A percentile compares a stretch with the other conserved stretches of the same genome.
These are phyloP conservation scores for Acanthopleura granulata DNA, from an alignment of 2,888 invertebrate genomes.

Conservation along the genomic window DNA sequence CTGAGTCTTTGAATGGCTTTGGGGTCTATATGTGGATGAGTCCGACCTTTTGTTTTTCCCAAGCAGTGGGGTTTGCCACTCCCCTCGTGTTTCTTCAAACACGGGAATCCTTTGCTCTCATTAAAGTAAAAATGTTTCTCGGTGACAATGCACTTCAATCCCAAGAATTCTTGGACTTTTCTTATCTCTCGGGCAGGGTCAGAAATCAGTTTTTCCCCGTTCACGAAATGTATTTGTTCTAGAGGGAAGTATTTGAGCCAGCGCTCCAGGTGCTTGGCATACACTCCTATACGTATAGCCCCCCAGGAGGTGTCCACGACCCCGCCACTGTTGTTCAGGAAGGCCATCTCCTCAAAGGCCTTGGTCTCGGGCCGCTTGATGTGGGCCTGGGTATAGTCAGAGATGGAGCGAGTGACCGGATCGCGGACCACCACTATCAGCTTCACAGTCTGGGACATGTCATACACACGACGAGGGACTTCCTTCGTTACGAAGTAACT, in stretches of 20 bases:
- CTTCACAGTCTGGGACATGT: constrained; percentile 87
- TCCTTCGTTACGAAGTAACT: constrained; percentile 91
- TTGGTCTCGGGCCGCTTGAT: constrained; percentile 62
- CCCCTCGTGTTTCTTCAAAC: constrained; percentile 73
- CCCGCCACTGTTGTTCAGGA: constrained; percentile 79
- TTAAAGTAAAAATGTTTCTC: constrained; percentile 94
- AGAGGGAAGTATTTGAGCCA: constrained; percentile 90
- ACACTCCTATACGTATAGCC: constrained; percentile 82
- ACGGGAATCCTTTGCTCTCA: constrained; percentile 92
- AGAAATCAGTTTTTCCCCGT: constrained; percentile 86
- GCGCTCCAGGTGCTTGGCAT: constrained; percentile 83
- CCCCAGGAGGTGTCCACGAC: constrained; percentile 85
- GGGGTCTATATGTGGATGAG: constrained; percentile 67
- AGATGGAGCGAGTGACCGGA: constrained; percentile 90
- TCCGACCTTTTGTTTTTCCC: constrained; percentile 71
- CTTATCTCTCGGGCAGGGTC: constrained; percentile 90
- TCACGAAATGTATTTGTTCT: constrained; percentile 85
- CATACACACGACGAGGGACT: constrained; percentile 84
- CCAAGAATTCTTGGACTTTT: constrained; percentile 88
- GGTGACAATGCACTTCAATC: constrained; percentile 84
- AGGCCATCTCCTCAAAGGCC: constrained; percentile 58
- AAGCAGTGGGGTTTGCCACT: constrained; percentile 68
- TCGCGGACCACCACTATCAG: constrained; percentile 89
- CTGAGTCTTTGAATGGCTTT: constrained; percentile 61
- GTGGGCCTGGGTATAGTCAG: constrained; percentile 87